These are phyloP conservation scores for Numenius arquata DNA, from an alignment of 2,113 vertebrate species.

Conservation along the genomic window DNA sequence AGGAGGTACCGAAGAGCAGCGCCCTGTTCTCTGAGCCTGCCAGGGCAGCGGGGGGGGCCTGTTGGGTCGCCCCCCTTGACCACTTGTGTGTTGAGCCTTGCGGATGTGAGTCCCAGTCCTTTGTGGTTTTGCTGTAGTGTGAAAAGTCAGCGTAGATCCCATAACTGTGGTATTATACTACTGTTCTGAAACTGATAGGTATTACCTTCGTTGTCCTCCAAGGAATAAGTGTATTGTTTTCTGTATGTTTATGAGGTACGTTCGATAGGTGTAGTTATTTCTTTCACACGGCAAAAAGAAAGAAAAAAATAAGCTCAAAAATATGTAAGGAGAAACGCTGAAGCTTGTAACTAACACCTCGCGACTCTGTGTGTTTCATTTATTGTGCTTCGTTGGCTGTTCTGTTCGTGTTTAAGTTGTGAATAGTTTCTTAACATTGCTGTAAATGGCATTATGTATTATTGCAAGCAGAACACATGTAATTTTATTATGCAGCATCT, in stretches of 20 bases:
- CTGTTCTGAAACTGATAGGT: conserved; percentile 63
- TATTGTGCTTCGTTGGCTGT: conserved; percentile 60
- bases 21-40: conserved; percentile 14
- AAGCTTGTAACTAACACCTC: conserved; percentile 55
- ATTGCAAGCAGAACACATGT: conserved; percentile 68
- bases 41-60: conserved; percentile 25
- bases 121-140: conserved; percentile 50
- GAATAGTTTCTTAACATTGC: conserved; percentile 74
- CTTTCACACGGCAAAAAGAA: conserved; percentile 8
- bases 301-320: conserved; percentile 23
- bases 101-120: conserved; percentile 36
- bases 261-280: conserved; percentile 35
- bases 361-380: conserved; percentile 3
- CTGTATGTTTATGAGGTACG: conserved; percentile 51
- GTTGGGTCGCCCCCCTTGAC: neutral
- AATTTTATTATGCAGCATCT: conserved; percentile 68
- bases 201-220: conserved; percentile 53
- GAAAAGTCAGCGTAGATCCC: conserved; percentile 51
- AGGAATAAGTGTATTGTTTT: conserved; percentile 49
- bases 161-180: conserved; percentile 64
- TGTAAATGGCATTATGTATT: conserved; percentile 72
- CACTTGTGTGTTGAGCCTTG: conserved; percentile 1
- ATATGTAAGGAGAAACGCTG: conserved; percentile 9
- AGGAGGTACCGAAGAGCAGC: neutral
- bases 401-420: conserved; percentile 68